Conservation (phyloP, 2,888 invertebrate genomes). For the Andrena haemorrhoa region DNA sequence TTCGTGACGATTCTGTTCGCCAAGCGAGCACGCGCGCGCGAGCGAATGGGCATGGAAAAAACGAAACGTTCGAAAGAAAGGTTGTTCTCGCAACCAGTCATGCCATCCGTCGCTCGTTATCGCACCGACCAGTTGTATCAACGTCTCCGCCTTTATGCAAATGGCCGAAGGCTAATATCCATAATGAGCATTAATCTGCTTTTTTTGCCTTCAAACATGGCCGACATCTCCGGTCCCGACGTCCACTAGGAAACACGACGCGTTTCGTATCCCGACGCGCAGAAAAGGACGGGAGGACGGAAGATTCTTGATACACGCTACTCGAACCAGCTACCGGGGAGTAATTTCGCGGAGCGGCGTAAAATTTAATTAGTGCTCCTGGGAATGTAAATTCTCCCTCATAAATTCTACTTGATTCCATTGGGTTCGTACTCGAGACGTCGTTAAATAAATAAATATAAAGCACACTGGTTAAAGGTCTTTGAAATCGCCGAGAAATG, state of each 20-base stretch:
- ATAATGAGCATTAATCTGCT: constrained; percentile 81
- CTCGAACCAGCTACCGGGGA: neutral
- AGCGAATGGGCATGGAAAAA: constrained; percentile 11
- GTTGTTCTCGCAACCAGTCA: constrained; percentile 51
- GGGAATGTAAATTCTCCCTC: constrained; percentile 22
- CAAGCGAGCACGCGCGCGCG: neutral
- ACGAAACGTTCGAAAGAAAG: constrained; percentile 40
- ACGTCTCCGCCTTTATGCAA: constrained; percentile 80
- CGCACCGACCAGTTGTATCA: constrained; percentile 78
- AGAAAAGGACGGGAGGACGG: constrained; percentile 8
- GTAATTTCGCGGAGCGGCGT: constrained; percentile 34
- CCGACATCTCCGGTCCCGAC: constrained; percentile 57
- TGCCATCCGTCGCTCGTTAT: constrained; percentile 74
- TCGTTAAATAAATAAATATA: neutral
- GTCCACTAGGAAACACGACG: constrained; percentile 16
- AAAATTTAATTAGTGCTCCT: constrained; percentile 45
- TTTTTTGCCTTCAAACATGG: constrained; percentile 70
- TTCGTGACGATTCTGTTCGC: constrained; percentile 7
- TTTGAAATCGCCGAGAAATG: neutral
- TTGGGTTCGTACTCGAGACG: neutral
- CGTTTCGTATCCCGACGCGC: neutral
- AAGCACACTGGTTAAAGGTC: neutral
- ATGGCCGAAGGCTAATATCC: constrained; percentile 78
- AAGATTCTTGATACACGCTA: constrained; percentile 25
- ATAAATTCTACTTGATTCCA: constrained; percentile 9